Percentiles rank a stretch among this genome's conserved stretches.
Conservation (phyloP, 2,888 invertebrate genomes). For the Xanthorhoe spadicearia region DNA sequence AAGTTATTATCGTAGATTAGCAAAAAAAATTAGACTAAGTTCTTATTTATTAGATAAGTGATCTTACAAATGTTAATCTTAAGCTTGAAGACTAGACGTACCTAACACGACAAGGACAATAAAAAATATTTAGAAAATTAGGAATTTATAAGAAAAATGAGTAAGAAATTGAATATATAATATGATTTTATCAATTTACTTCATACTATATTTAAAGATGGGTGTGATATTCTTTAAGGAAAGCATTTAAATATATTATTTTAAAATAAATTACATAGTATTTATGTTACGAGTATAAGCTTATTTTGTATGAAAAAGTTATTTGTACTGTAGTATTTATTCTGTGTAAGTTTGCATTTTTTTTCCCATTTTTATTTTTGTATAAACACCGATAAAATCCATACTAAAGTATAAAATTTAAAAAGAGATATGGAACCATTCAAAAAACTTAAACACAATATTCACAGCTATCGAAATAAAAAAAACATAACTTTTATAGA, state of each 20-base stretch:
- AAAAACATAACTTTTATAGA: not conserved
- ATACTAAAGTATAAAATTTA: conserved; percentile 44
- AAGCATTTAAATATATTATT: conserved; percentile 4
- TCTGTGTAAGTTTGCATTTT: conserved; percentile 39
- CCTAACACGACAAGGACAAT: not conserved
- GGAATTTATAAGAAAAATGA: not conserved
- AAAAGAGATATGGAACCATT: conserved; percentile 52
- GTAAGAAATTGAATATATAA: not conserved
- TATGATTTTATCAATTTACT: not conserved
- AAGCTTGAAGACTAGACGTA: not conserved
- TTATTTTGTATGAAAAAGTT: conserved; percentile 53
- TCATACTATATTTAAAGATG: not conserved
- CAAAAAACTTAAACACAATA: conserved; percentile 34
- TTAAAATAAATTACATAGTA: conserved; percentile 6
- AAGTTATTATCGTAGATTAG: too few relatives aligned
- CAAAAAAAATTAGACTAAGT: too few relatives aligned
- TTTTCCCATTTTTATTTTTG: conserved; percentile 39
- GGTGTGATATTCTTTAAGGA: not conserved
- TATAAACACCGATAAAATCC: conserved; percentile 43
- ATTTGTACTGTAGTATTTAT: conserved; percentile 57
- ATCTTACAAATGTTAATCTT: not conserved
- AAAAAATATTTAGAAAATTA: not conserved
- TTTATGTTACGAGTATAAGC: conserved; percentile 38
- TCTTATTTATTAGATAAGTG: too few relatives aligned
- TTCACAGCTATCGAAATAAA: conserved; percentile 23